Conservation (phyloP, 2,888 invertebrate species). For the Steinernema hermaphroditum region DNA sequence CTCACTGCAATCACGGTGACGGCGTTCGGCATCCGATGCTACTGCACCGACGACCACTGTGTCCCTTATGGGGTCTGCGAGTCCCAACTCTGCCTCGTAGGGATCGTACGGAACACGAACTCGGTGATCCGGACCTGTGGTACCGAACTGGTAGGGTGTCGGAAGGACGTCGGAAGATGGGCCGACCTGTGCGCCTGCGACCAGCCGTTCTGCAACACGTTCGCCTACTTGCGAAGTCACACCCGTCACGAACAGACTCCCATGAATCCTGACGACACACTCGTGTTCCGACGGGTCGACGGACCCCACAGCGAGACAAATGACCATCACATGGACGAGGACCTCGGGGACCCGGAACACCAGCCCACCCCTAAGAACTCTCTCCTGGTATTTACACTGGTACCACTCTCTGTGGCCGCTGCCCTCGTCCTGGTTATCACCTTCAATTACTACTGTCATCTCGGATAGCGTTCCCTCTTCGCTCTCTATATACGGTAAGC, state of each 20-base stretch:
- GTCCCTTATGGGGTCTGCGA: conserved; percentile 64
- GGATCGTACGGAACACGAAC: conserved; percentile 45
- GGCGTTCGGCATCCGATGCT: conserved; percentile 38
- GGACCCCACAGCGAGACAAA: conserved; percentile 45
- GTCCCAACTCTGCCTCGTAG: conserved; percentile 61
- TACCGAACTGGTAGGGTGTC: conserved; percentile 51
- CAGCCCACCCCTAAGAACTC: conserved; percentile 49
- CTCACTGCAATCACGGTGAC: conserved; percentile 29
- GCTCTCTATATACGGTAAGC: conserved; percentile 8
- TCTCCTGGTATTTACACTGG: conserved; percentile 62
- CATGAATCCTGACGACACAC: conserved; percentile 36
- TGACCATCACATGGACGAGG: conserved; percentile 28
- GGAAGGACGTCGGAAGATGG: conserved; percentile 57
- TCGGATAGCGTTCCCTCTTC: conserved; percentile 45
- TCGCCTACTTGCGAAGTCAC: conserved; percentile 56
- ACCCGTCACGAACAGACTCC: conserved; percentile 30
- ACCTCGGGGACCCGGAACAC: neutral
- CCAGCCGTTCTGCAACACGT: conserved; percentile 64
- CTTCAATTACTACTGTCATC: conserved; percentile 66
- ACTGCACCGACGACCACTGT: conserved; percentile 63
- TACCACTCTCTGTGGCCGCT: conserved; percentile 64
- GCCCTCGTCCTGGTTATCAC: conserved; percentile 63
- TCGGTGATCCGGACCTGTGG: conserved; percentile 50
- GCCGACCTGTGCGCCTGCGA: conserved; percentile 65
- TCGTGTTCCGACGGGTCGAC: conserved; percentile 45